Base-by-base conservation (phyloP, 2,797 vertebrate species). In the Otus scops region DNA sequence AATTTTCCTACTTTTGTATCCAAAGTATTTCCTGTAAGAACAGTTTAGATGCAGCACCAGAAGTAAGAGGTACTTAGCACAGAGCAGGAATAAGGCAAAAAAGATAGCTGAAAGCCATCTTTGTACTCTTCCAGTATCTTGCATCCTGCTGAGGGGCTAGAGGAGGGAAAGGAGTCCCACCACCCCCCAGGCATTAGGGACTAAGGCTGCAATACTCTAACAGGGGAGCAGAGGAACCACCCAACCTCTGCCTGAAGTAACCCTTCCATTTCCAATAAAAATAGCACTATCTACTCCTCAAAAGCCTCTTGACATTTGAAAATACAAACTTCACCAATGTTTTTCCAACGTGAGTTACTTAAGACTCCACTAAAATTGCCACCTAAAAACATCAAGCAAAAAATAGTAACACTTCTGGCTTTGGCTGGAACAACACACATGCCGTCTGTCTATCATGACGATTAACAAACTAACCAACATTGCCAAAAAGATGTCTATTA, bases 351-450 rank as follows among this genome's bases (percentile, higher is more conserved):
- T 7, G 10, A 89, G 16, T 67, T 85, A 79, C 85, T 57, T 3
- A 22, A 67, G 59, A 43, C 56, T 88, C 75, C 16, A 17, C 32
- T 83, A 23, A 74, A 89, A 89, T 11, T 51, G 74, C 30, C 64
- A 83, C 36, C 50, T 85, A 82, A 92, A 92, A 65, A 39, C 21
- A 67, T 20, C 65, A 92, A 39, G 84, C 63, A 87, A 92, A 92
- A 96, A 89, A 96, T 51, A 95, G 78, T 34, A 95, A 95, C 71
- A n/a, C 83, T 87, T 73, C 36, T 88, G 78, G 65, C 78, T 85
- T 39, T 64, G 69, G 69, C 76, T 70, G 54, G 60, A 67, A 71
- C 73, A 74, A 18, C 59, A 74, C 75, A 60, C 24, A 51, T 60
- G 71, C 65, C 43, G 36, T 27, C 85, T 84, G 83, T 83, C 95